A percentile compares a stretch with the other conserved stretches of the same genome.
These are phyloP conservation scores for Rattus norvegicus DNA, from an alignment of 2,113 vertebrate species.

Conservation along the genomic window DNA sequence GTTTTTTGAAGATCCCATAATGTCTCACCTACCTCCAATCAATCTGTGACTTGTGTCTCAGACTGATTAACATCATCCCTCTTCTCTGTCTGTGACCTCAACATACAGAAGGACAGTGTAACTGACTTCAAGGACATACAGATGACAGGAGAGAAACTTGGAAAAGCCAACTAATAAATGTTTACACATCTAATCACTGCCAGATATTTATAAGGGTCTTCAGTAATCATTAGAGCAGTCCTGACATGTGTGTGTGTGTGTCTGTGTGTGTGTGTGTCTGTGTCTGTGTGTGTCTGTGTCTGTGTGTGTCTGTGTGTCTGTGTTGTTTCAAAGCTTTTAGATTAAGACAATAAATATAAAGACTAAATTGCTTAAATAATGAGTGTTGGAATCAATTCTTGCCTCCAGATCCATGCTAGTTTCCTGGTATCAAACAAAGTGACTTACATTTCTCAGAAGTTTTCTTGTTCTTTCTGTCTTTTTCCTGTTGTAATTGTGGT, in stretches of 20 bases:
- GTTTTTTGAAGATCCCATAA: background rate
- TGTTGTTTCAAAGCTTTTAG: background rate
- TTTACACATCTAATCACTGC: background rate
- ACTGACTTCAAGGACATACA: background rate
- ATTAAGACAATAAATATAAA: constrained; percentile 9
- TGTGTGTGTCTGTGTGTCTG: background rate
- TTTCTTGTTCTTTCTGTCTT: background rate
- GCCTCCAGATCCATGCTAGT: background rate
- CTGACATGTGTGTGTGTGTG: background rate
- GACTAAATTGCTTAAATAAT: background rate
- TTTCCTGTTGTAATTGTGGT: background rate
- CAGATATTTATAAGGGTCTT: background rate
- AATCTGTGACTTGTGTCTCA: background rate
- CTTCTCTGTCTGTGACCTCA: background rate
- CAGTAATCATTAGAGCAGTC: background rate
- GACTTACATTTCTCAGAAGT: background rate
- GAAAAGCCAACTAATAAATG: background rate
- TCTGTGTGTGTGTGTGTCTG: background rate
- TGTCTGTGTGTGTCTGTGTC: background rate
- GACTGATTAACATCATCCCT: background rate
- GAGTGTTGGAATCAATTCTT: background rate
- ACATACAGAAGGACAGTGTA: background rate
- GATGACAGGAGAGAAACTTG: background rate
- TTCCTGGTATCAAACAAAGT: background rate
- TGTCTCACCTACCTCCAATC: background rate